Conservation (phyloP, 1,140 invertebrate species). For the Bombus difficillimus region DNA sequence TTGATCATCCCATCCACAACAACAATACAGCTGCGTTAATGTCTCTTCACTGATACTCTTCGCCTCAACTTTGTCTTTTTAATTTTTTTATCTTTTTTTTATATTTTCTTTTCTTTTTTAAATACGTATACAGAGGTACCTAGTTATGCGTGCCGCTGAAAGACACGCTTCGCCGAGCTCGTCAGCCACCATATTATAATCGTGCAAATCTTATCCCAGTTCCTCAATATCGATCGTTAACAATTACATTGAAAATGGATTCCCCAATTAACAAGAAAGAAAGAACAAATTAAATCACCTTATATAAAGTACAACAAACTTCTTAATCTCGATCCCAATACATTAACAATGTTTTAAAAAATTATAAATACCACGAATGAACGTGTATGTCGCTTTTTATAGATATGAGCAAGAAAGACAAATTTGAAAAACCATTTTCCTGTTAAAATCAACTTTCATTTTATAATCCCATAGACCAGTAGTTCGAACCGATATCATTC, state of each 20-base stretch:
- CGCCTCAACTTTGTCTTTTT: slow-evolving; percentile 73
- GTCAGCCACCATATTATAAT: slow-evolving; percentile 63
- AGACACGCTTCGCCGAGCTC: slow-evolving; percentile 59
- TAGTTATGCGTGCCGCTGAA: slow-evolving; percentile 47
- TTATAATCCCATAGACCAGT: not conserved
- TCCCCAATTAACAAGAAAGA: not conserved
- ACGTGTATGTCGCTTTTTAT: not conserved
- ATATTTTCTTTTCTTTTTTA: slow-evolving; percentile 30
- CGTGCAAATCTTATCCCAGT: not conserved
- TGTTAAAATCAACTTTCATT: not conserved
- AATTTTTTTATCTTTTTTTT: slow-evolving; percentile 64
- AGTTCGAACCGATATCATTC: not conserved
- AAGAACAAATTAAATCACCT: not conserved
- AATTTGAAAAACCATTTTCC: not conserved
- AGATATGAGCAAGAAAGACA: not conserved
- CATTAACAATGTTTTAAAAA: not conserved
- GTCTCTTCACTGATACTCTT: slow-evolving; percentile 75
- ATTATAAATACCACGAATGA: not conserved
- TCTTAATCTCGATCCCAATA: not conserved
- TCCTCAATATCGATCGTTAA: not conserved
- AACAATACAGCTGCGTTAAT: slow-evolving; percentile 83
- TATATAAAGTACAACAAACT: no score
- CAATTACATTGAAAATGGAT: not conserved
- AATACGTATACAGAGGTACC: slow-evolving; percentile 43
- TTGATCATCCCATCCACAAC: slow-evolving; percentile 83